Conservation (phyloP, 1,140 invertebrate species). For the Drosophila suzukii region DNA sequence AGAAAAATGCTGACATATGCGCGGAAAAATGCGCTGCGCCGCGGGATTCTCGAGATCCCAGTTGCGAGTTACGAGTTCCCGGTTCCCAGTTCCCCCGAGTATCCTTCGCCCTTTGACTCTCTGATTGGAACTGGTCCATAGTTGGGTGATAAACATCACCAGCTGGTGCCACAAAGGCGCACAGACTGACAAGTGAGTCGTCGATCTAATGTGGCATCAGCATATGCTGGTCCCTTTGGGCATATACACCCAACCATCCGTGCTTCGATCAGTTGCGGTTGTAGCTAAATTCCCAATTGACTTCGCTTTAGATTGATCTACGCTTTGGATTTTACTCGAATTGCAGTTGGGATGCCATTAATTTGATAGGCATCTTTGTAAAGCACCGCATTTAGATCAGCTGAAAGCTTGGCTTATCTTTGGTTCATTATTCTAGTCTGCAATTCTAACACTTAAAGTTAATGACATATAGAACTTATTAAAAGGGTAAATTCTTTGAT, state of each 20-base stretch:
- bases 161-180: slow-evolving; percentile 13
- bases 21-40: slow-evolving; percentile 50
- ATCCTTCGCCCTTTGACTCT: slow-evolving; percentile 73
- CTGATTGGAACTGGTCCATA: slow-evolving; percentile 79
- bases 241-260: slow-evolving; percentile 17
- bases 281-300: slow-evolving; percentile 50
- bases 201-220: slow-evolving; percentile 84
- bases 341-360: slow-evolving; percentile 6
- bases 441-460: background rate
- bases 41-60: slow-evolving; percentile 31
- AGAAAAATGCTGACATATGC: slow-evolving; percentile 83
- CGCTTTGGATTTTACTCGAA: background rate
- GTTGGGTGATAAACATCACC: slow-evolving; percentile 45
- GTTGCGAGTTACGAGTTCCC: background rate
- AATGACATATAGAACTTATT: too few relatives aligned
- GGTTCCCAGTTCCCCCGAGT: slow-evolving; percentile 63
- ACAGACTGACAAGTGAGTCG: slow-evolving; percentile 78
- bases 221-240: slow-evolving; percentile 77
- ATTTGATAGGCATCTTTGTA: slow-evolving; percentile 8
- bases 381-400: slow-evolving; percentile 6
- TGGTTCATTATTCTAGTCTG: background rate
- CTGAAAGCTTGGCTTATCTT: background rate
- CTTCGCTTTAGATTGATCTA: slow-evolving; percentile 76
- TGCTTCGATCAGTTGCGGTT: slow-evolving; percentile 70
- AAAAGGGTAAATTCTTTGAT: too few relatives aligned